phyloP scores from a whole-genome alignment of 2,113 vertebrate species.

The Otocyon megalotis region DNA sequence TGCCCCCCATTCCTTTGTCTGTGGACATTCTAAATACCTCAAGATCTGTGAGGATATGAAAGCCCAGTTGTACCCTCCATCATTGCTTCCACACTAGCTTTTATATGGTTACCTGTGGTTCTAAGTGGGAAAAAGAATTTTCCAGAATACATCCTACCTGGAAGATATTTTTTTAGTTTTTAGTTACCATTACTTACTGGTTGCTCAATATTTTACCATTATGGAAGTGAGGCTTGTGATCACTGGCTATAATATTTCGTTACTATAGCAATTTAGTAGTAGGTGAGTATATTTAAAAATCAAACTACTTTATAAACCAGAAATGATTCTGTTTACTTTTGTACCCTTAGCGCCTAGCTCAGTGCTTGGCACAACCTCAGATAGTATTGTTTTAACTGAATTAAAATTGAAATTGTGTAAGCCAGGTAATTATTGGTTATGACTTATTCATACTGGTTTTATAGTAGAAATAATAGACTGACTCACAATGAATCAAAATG shows the following conservation, averaged over 20 bases:
- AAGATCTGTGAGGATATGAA: neutral
- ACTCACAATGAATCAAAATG: neutral
- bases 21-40: neutral
- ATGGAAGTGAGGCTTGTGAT: neutral
- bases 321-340: neutral
- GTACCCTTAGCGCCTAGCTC: neutral
- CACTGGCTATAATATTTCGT: neutral
- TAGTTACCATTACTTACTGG: neutral
- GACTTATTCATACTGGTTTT: neutral
- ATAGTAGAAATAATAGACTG: neutral
- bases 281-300: neutral
- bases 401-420: slow-evolving; percentile 39
- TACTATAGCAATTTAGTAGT: neutral
- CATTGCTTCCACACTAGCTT: neutral
- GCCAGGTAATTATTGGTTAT: neutral
- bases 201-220: neutral
- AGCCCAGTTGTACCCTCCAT: neutral
- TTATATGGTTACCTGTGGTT: neutral
- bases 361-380: neutral
- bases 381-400: neutral
- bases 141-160: neutral
- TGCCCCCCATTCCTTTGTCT: neutral
- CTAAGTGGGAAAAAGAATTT: neutral
- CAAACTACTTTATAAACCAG: neutral
- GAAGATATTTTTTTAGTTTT: neutral